Base-by-base conservation (phyloP, 30 jellyfish, hydroid and myxozoan genomes). In the Morbakka virulenta region DNA sequence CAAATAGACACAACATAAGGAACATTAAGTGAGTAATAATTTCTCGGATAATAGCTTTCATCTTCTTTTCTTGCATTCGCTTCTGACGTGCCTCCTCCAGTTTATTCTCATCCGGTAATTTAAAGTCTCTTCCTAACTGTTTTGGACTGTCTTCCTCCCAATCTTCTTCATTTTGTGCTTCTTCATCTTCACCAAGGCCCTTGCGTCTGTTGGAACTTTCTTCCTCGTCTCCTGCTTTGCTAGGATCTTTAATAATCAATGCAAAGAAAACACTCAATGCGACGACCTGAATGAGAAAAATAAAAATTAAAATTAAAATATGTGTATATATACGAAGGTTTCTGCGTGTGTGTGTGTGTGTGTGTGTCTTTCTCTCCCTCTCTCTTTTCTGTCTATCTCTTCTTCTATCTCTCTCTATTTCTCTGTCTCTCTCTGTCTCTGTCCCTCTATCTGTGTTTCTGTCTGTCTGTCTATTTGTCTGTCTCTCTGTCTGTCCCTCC, bases 11-110 rank as follows among this genome's bases (percentile, higher is more conserved):
- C 73, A 91, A 50, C 84, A 84, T 36, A 1, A 91, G 94, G 49
- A 91, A 91, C 63, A 81, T 20, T 53, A 91, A 53, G 51, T 91
- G 98, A 28, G 78, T 49, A 9, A 91, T 87, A 49, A 91, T 85
- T 76, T 91, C 98, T 32, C 89, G 74, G 69, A 91, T 77, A 68
- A 91, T 91, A 22, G 93, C 80, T 41, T 73, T 83, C 85, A 91
- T 84, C 32, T 88, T 84, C 73, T 91, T 91, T 68, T 91, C 98
- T 78, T 91, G 71, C 50, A 91, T 30, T 34, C 98, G 86, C 29
- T 68, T 57, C 66, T 77, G 83, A 62, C 98, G 62, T 0, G 94
- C 50, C 63, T 91, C 98, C 50, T 78, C 95, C 25, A 91, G 73
- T 17, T 64, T 76, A 72, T 93, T 64, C 65, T 84, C 96, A 31